Evolutionary conservation across 1,140 invertebrate species (phyloP).

Genomic region (Gonatopus flavifemur): DNA sequence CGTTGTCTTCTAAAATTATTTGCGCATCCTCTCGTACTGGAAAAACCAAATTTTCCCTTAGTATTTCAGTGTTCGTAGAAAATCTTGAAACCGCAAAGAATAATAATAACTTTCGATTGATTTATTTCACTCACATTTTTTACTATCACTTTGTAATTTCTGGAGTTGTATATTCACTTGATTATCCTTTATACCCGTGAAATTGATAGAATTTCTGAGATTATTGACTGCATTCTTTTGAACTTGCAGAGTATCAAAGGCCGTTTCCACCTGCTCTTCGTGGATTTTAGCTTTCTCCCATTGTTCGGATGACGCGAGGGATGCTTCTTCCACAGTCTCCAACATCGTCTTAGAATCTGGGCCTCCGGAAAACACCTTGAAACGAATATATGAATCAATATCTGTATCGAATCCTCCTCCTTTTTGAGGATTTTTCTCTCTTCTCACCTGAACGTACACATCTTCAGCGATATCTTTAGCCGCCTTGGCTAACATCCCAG

Average conservation of each 20-base stretch:
- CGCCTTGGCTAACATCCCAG: slow-evolving; percentile 65
- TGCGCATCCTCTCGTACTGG: slow-evolving; percentile 39
- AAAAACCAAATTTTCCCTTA: too few relatives aligned
- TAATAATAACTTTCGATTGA: too few relatives aligned
- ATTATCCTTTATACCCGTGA: slow-evolving; percentile 60
- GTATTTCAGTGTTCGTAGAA: too few relatives aligned
- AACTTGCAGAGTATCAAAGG: slow-evolving; percentile 41
- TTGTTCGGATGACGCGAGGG: slow-evolving; percentile 51
- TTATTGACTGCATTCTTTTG: slow-evolving; percentile 56
- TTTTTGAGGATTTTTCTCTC: too few relatives aligned
- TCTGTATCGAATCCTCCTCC: too few relatives aligned
- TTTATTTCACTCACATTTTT: slow-evolving; percentile 29
- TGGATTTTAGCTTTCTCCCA: slow-evolving; percentile 51
- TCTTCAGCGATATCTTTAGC: slow-evolving; percentile 66
- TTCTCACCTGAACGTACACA: slow-evolving; percentile 59
- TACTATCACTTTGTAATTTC: slow-evolving; percentile 46
- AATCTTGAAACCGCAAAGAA: too few relatives aligned
- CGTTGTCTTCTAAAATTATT: slow-evolving; percentile 28
- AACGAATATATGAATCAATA: slow-evolving; percentile 10
- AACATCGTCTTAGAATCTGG: slow-evolving; percentile 45
- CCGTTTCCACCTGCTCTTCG: slow-evolving; percentile 30
- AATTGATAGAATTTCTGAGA: slow-evolving; percentile 58
- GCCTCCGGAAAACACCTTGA: slow-evolving; percentile 38
- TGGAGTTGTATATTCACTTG: slow-evolving; percentile 57
- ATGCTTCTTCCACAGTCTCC: slow-evolving; percentile 53